A percentile compares a stretch with the other conserved stretches of the same genome.
phyloP scores from a whole-genome alignment of 2,113 vertebrate species.

The Cyprinus carpio region DNA sequence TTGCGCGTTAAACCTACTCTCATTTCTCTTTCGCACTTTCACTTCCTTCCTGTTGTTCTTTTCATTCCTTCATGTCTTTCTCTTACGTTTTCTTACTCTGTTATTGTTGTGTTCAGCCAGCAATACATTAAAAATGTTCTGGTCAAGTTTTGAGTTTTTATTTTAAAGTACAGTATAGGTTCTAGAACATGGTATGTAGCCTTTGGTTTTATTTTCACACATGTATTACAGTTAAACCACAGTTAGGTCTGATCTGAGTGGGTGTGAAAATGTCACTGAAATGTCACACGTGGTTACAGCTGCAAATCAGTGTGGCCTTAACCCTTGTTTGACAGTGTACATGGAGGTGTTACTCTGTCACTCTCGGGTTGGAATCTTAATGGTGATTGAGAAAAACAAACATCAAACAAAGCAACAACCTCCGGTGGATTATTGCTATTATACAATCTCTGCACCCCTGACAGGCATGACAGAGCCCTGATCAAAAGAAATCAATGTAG shows the following conservation, averaged over 20 bases:
- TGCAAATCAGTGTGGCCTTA: slow-evolving; percentile 1
- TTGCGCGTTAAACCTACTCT: not conserved
- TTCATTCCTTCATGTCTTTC: not conserved
- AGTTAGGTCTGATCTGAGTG: not conserved
- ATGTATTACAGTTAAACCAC: slow-evolving; percentile 42
- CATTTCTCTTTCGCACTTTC: not conserved
- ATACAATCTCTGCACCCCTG: too few relatives aligned
- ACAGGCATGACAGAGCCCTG: too few relatives aligned
- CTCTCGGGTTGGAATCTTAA: not conserved
- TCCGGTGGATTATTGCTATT: too few relatives aligned
- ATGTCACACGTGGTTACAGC: slow-evolving; percentile 48
- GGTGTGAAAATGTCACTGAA: slow-evolving; percentile 3
- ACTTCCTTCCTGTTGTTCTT: not conserved
- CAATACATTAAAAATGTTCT: not conserved
- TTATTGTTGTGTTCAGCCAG: not conserved
- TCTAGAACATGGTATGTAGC: not conserved
- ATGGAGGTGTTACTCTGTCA: not conserved
- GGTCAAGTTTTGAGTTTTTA: not conserved
- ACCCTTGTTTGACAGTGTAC: not conserved
- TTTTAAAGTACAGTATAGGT: not conserved
- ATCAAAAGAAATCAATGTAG: too few relatives aligned
- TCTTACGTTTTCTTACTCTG: not conserved
- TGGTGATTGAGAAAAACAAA: too few relatives aligned
- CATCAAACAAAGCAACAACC: too few relatives aligned
- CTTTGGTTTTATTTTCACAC: slow-evolving; percentile 43